Base-by-base conservation (phyloP, 2,797 vertebrate species). In the Dryobates pubescens region DNA sequence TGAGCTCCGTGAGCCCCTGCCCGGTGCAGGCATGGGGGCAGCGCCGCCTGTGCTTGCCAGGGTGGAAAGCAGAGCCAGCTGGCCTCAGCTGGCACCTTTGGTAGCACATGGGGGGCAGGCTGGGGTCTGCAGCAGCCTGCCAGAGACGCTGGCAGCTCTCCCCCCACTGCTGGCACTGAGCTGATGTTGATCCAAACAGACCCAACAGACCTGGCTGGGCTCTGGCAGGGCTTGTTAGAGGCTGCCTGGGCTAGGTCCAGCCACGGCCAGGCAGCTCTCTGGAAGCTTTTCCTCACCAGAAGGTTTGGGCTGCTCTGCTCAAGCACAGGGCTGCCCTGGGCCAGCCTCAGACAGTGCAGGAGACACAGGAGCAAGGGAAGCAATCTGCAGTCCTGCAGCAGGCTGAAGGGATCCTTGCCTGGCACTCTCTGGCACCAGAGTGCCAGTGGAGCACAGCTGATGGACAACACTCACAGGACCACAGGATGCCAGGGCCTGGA, bases 61-160 rank as follows among this genome's bases (percentile, higher is more conserved):
- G 57, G 64, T 7, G 49, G 82, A 71, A 36, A 79, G 82, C 72
- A 74, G 88, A 93, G 65, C 54, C 75, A 74, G 78, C 62, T 38
- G 17, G 65, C 57, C 85, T 76, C 57, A 1, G 10, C 49, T 64
- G 80, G 59, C 77, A 79, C 74, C 51, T 77, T 80, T 57, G 70
- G 45, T 43, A 79, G 30, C 62, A 27, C 57, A 29, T 13, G 86
- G 73, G 13, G 58, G 32, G 53, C 67, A 88, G 79, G 9, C 70
- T 80, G 61, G 62, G 29, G 82, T 45, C 29, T 5, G 18, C 26
- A 93, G 16, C 47, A 75, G 34, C 74, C 68, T 62, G 54, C 69
- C 86, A 89, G 57, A 82, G 74, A 81, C 76, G 32, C 64, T 88
- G 74, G 45, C 78, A 91, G 51, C n/a, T 76, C 75, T 77, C 13